phyloP scores from a whole-genome alignment of 2,113 vertebrate genomes.

The Amazona vittata region DNA sequence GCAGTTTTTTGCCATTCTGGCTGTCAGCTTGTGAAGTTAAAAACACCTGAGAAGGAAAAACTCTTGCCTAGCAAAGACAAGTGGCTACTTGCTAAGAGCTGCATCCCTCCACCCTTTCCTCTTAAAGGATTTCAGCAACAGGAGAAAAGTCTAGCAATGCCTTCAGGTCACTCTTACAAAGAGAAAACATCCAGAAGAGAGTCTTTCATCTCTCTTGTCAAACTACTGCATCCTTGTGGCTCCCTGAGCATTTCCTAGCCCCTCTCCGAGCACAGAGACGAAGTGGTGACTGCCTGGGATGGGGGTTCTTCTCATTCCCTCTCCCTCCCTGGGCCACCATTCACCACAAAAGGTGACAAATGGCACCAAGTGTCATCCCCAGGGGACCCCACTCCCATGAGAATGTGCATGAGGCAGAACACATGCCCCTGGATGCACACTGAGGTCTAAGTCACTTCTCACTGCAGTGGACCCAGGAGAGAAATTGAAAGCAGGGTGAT shows the following conservation, averaged over 20 bases:
- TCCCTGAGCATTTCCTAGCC: fast-evolving
- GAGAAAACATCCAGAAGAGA: not conserved
- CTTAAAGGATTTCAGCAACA: not conserved
- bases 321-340: not conserved
- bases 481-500: not conserved
- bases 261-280: fast-evolving
- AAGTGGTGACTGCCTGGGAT: not conserved
- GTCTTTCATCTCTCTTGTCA: not conserved
- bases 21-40: not conserved
- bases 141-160: not conserved
- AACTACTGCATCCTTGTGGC: not conserved
- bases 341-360: not conserved
- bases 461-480: not conserved
- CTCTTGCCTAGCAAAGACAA: not conserved
- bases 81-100: not conserved
- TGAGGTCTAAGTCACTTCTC: not conserved
- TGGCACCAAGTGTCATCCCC: not conserved
- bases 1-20: not conserved
- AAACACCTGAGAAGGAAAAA: not conserved
- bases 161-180: not conserved
- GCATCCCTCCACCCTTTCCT: not conserved
- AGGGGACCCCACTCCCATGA: not conserved
- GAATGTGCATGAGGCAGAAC: not conserved
- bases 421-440: not conserved
- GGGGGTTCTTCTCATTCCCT: not conserved